phyloP scores from a whole-genome alignment of 37 sponge, comb jelly and placozoan species.

The Crambe crambe region DNA sequence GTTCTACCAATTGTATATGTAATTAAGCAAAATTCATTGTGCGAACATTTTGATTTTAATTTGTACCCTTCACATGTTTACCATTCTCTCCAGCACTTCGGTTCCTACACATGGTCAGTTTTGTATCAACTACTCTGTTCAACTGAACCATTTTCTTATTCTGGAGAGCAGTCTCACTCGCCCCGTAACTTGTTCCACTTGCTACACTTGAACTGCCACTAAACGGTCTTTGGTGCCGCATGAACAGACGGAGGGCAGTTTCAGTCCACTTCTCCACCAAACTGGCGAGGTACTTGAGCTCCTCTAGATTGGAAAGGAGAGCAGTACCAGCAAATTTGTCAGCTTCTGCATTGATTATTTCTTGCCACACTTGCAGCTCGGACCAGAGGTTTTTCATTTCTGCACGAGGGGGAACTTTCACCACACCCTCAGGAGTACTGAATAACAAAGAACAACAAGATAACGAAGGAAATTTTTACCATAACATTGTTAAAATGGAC shows the following conservation, averaged over 20 bases:
- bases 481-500: background rate
- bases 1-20: no score
- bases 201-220: background rate
- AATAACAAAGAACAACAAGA: background rate
- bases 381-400: slow-evolving; percentile 42
- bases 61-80: no score
- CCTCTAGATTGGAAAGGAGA: slow-evolving; percentile 72
- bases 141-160: slow-evolving; percentile 41
- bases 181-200: background rate
- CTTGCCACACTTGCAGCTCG: slow-evolving; percentile 69
- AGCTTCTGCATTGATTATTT: slow-evolving; percentile 56
- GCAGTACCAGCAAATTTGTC: slow-evolving; percentile 86
- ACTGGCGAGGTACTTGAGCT: slow-evolving; percentile 28
- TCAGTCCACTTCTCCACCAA: slow-evolving; percentile 81
- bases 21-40: no score
- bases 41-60: no score
- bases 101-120: slow-evolving; percentile 11
- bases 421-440: background rate
- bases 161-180: background rate
- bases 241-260: slow-evolving; percentile 66
- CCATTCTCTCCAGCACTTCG: slow-evolving; percentile 90
- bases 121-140: slow-evolving; percentile 21
- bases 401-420: background rate
- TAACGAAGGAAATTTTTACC: background rate
- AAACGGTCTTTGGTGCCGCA: slow-evolving; percentile 41